Evolutionary conservation across 2,113 vertebrate species (phyloP), one percentile per base, ranked within the genome.

Genomic region (Gavia stellata): DNA sequence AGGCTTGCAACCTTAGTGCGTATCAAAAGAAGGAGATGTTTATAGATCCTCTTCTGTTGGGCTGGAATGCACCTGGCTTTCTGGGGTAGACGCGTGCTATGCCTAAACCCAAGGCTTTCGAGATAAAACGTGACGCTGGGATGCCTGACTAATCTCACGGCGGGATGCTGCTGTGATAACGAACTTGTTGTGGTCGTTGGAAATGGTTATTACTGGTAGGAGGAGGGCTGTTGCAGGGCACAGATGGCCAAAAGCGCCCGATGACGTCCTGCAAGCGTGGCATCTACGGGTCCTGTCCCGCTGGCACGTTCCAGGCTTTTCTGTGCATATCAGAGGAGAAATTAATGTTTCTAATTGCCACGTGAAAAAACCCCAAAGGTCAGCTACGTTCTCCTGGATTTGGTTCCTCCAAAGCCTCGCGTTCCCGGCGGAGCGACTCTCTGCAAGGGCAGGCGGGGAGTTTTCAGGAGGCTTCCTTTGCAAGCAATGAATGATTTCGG

Each of bases 231-330:
- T 38, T 13, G 61, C 55, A 38, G 92, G 71, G 56, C 63, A 34
- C 52, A 5, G 52, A 5, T 63, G 85, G 65, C 65, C 70, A 49
- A 36, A 20, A 65, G 8, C 70, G 61, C 45, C 44, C 2, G 18
- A 24, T 67, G 38, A 47, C 0, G 1, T 45, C n/a, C 50, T 55
- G 33, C 40, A 15, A 29, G n/a, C 0, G 0, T 25, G 55, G n/a
- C 74, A 59, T 42, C 45, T 24, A 0, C 6, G 9, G 5, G 19
- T 79, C 33, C 18, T 14, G 42, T 20, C 65, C 66, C 0, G 3
- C n/a, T 42, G 81, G 21, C 79, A 13, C 5, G 1, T 8, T 24
- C 58, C 6, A 2, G 61, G 28, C 52, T 81, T 8, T 28, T 12
- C 49, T 29, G 29, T 11, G 23, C 17, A 1, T 9, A 0, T 13